Evolutionary conservation across 1,140 invertebrate genomes (phyloP), one percentile per base, ranked within the genome.

Genomic region (Cylas formicarius): DNA sequence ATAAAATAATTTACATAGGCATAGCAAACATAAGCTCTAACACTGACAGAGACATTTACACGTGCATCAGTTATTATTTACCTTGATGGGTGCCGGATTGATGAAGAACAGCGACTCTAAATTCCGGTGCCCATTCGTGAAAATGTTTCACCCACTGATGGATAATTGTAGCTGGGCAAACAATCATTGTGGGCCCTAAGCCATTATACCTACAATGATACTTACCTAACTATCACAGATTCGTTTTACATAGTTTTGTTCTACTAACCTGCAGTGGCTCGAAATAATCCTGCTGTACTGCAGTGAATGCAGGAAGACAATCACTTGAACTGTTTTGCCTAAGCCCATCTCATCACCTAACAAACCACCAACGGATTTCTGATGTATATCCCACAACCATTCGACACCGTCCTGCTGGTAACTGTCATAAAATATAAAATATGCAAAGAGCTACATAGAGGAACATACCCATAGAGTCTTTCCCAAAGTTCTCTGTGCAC

Each of bases 91-190:
- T 81, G 13, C 89, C 86, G 44, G 84, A 86, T 48, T 87, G 80
- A 66, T 97, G 93, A 1, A 97, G 70, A 32, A 94, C 75, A 29
- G 82, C 84, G 3, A 94, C 81, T 53, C 91, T 68, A 49, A 92
- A 76, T 29, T 76, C 73, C 20, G 94, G 93, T 71, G 81, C 90
- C 94, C 94, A 98, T 26, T 76, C 81, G 60, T 95, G 90, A 63
- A 96, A 92, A 72, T 97, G 91, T 55, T 77, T 74, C 0, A 97
- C 85, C 94, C 94, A 98, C 61, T 98, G 94, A 67, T 94, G 85
- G 69, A 97, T 84, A 9, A 97, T 80, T 20, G 94, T 97, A 9
- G 90, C 84, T 22, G 92, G 92, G 62, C 87, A 88, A 14, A 97
- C 76, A 50, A 97, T 82, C 21, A 97, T 72, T 18, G 78, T 77